Base-by-base conservation (phyloP, 1,140 invertebrate genomes). In the Philotrypesis tridentata region DNA sequence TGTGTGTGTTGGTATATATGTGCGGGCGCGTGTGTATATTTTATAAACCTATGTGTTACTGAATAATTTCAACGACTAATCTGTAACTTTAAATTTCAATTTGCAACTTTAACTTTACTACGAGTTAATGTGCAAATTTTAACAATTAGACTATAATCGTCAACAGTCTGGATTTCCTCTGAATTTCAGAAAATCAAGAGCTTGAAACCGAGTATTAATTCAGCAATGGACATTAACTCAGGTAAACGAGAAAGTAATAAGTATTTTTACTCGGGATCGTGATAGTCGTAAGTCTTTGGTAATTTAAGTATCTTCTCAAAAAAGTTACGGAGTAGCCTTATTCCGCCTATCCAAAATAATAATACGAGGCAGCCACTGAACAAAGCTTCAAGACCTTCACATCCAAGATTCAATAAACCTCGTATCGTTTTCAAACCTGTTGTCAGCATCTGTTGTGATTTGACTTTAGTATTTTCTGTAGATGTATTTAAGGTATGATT, bases 331-430 rank as follows among this genome's bases (percentile, higher is more conserved):
- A 55, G 21, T 6, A 55, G 48, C 17, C n/a, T 55, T 55, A 55
- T n/a, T 1, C 48, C 85, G 6, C 82, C 86, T 48, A 87, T 70
- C 87, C 88, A 91, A 23, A 91, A 85, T 0, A 87, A 33, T 8
- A 89, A 65, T n/a, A 90, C 87, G 29, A 90, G 84, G 68, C 88
- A 89, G 0, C 87, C 86, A 8, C 85, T 85, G 0, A 86, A 86
- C 61, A 90, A 87, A 23, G 89, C 87, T 37, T 91, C 90, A 25
- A 90, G 82, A 21, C 90, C 88, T 3, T 90, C 88, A 65, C 85
- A 87, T 17, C 71, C 85, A 11, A 90, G 88, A 12, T 55, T 55
- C 48, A 55, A 7, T n/a, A 55, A 5, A 7, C 48, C 21, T 55
- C 21, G 48, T 55, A n/a, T 7, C 17, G 48, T 7, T 55, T 21